A percentile compares a stretch with the other conserved stretches of the same genome.
phyloP scores from a whole-genome alignment of 2,797 vertebrate species.

The Heterohyrax brucei region DNA sequence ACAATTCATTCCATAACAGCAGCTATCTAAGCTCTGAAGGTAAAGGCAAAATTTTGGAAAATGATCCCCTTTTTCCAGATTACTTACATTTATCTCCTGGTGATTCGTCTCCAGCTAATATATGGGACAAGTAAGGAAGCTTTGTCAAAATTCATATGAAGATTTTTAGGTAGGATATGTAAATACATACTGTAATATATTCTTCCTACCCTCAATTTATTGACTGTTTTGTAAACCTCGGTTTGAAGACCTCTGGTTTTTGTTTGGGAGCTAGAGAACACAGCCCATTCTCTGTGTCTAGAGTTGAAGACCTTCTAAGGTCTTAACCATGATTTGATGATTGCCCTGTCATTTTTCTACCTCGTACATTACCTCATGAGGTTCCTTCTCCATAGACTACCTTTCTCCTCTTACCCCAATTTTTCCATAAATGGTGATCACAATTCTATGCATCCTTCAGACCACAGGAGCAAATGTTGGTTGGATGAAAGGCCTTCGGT shows the following conservation, averaged over 20 bases:
- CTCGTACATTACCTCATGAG: not conserved
- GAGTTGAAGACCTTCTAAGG: not conserved
- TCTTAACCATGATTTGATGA: not conserved
- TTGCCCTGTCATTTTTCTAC: not conserved
- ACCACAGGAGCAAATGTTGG: not conserved
- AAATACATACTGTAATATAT: not conserved
- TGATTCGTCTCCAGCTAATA: not conserved
- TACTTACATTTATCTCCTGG: not conserved
- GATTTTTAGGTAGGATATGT: not conserved
- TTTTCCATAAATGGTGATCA: conserved; percentile 21
- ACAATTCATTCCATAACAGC: too few relatives aligned
- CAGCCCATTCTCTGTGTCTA: not conserved
- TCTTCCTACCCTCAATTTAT: not conserved
- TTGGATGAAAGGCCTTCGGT: not conserved
- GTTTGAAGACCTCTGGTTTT: not conserved
- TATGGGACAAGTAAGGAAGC: not conserved
- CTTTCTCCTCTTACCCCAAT: not conserved
- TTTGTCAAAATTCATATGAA: not conserved
- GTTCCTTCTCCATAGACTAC: not conserved
- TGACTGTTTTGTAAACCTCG: not conserved
- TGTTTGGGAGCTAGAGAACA: not conserved
- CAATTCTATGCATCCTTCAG: not conserved
- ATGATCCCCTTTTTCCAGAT: not conserved
- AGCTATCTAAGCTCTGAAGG: not conserved
- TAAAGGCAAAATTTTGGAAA: not conserved